phyloP scores from a whole-genome alignment of 2,797 vertebrate genomes.

The Taenioides sp. region DNA sequence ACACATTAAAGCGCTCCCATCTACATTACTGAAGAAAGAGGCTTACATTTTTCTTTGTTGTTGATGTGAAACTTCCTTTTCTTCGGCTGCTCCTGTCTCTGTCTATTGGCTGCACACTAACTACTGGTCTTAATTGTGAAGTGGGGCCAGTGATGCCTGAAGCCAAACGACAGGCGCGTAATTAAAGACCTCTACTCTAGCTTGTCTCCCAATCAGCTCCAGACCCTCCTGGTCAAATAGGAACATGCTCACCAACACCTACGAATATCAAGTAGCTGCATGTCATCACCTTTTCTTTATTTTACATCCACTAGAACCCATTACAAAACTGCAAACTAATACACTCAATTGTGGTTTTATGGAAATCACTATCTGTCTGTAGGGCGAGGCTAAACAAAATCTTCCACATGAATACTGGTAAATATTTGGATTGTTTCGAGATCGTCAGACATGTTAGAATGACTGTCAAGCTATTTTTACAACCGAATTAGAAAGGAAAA shows the following conservation, averaged over 20 bases:
- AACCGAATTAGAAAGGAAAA: constrained; percentile 43
- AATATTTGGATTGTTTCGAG: constrained; percentile 68
- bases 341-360: constrained; percentile 23
- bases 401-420: constrained; percentile 58
- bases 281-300: constrained; percentile 19
- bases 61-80: constrained; percentile 34
- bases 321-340: constrained; percentile 16
- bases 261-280: constrained; percentile 71
- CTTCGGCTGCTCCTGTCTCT: constrained; percentile 32
- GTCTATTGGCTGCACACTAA: constrained; percentile 49
- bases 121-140: constrained; percentile 73
- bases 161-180: constrained; percentile 63
- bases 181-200: constrained; percentile 74
- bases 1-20: constrained; percentile 16
- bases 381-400: constrained; percentile 43
- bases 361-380: constrained; percentile 29
- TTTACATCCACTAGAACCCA: constrained; percentile 29
- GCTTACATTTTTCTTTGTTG: constrained; percentile 29
- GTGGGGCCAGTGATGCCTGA: constrained; percentile 58
- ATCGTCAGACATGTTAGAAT: constrained; percentile 52
- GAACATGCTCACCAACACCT: constrained; percentile 57
- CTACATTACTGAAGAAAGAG: constrained; percentile 4
- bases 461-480: constrained; percentile 50
- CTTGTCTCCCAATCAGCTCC: constrained; percentile 74
- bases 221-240: constrained; percentile 66